Conservation (phyloP, 2,888 invertebrate species). For the Synergus gifuensis region DNA sequence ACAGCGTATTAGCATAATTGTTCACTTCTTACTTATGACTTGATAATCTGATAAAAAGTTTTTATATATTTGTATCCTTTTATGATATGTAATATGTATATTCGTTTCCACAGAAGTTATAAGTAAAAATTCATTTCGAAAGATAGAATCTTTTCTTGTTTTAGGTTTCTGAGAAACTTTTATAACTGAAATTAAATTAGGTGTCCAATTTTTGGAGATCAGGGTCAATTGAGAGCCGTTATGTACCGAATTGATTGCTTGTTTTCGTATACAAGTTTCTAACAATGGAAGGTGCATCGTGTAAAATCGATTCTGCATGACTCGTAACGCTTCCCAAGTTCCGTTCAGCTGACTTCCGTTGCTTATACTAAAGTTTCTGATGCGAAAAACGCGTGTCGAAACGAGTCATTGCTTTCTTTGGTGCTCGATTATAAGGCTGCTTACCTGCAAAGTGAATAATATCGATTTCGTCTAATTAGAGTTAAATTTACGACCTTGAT, state of each 20-base stretch:
- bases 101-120: neutral
- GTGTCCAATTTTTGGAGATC: neutral
- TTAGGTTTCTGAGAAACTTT: neutral
- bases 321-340: slow-evolving; percentile 46
- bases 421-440: neutral
- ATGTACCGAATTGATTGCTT: neutral
- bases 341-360: slow-evolving; percentile 58
- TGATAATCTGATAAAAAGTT: slow-evolving; percentile 20
- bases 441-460: slow-evolving; percentile 12
- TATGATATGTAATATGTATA: neutral
- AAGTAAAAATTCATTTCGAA: neutral
- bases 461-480: neutral
- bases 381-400: slow-evolving; percentile 11
- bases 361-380: slow-evolving; percentile 8
- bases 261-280: neutral
- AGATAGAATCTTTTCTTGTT: neutral
- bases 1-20: slow-evolving; percentile 27
- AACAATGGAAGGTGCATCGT: slow-evolving; percentile 34
- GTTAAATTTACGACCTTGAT: neutral
- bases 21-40: slow-evolving; percentile 41
- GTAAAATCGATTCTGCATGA: slow-evolving; percentile 48
- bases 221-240: neutral
- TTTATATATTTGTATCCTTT: neutral
- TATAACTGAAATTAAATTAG: neutral
- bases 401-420: slow-evolving; percentile 10